phyloP scores from a whole-genome alignment of 2,888 invertebrate genomes.

The Diachrysia chrysitis region DNA sequence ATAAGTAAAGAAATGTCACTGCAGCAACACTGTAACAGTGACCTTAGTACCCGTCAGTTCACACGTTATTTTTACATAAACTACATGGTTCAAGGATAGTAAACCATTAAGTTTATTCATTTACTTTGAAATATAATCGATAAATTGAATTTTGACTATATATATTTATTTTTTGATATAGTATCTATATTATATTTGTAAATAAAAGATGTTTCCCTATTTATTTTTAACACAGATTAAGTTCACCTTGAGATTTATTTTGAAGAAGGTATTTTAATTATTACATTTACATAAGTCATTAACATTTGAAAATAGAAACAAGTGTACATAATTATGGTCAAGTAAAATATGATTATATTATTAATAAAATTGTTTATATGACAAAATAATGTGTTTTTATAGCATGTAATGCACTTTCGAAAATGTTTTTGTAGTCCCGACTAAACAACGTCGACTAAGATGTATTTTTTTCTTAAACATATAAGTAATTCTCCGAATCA shows the following conservation, averaged over 20 bases:
- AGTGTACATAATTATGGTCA: background rate
- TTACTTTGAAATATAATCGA: background rate
- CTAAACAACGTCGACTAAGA: conserved; percentile 30
- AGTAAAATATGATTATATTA: background rate
- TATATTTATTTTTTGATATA: no score
- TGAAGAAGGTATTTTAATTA: conserved; percentile 3
- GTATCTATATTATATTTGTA: no score
- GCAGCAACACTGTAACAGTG: conserved; percentile 44
- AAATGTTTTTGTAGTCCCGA: background rate
- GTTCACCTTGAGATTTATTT: conserved; percentile 3
- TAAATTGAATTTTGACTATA: background rate
- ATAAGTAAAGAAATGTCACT: background rate
- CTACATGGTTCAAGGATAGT: conserved; percentile 45
- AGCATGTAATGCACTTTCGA: background rate
- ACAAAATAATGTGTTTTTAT: background rate
- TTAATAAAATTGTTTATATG: background rate
- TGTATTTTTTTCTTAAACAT: conserved; percentile 25
- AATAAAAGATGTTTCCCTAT: background rate
- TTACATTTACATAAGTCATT: background rate
- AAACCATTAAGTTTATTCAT: background rate
- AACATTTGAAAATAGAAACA: background rate
- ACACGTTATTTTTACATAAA: conserved; percentile 49
- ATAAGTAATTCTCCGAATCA: conserved; percentile 38
- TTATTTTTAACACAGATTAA: background rate
- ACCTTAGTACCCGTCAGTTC: conserved; percentile 40